A percentile compares a stretch with the other conserved stretches of the same genome.
Evolutionary conservation across 2,113 vertebrate genomes (phyloP).

Genomic region (Beaufortia kweichowensis): DNA sequence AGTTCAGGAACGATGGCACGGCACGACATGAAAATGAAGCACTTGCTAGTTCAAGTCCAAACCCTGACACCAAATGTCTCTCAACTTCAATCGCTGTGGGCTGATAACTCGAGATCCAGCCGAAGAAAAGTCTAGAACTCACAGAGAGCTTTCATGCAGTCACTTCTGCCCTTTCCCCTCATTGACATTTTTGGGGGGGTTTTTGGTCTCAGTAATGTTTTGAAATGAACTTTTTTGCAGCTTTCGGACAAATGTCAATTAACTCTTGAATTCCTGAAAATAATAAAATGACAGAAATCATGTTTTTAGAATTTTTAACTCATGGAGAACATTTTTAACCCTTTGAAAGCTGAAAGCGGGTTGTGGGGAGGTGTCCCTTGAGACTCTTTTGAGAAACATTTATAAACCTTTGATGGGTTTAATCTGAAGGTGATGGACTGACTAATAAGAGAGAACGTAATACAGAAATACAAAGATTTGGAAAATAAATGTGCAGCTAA

Average conservation of each 20-base stretch:
- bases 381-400: conserved; percentile 21
- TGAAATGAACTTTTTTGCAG: not conserved
- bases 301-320: no score
- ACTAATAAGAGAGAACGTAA: conserved; percentile 33
- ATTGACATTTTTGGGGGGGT: conserved; percentile 15
- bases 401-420: conserved; percentile 46
- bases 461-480: conserved; percentile 29
- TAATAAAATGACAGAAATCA: not conserved
- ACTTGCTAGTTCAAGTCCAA: conserved; percentile 30
- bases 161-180: not conserved
- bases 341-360: conserved; percentile 46
- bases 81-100: conserved; percentile 1
- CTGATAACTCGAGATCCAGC: not conserved
- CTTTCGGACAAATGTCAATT: conserved; percentile 23
- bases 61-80: not conserved
- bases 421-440: conserved; percentile 13
- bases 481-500: not conserved
- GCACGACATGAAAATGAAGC: conserved; percentile 24
- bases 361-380: not conserved
- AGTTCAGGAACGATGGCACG: not conserved
- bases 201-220: not conserved
- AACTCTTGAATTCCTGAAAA: not conserved
- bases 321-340: conserved; percentile 43
- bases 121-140: conserved; percentile 22
- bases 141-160: conserved; percentile 2